Percentiles rank a stretch among this genome's conserved stretches.
Evolutionary conservation across 1,140 invertebrate genomes (phyloP).

Genomic region (Scaptodrosophila lebanonensis): DNA sequence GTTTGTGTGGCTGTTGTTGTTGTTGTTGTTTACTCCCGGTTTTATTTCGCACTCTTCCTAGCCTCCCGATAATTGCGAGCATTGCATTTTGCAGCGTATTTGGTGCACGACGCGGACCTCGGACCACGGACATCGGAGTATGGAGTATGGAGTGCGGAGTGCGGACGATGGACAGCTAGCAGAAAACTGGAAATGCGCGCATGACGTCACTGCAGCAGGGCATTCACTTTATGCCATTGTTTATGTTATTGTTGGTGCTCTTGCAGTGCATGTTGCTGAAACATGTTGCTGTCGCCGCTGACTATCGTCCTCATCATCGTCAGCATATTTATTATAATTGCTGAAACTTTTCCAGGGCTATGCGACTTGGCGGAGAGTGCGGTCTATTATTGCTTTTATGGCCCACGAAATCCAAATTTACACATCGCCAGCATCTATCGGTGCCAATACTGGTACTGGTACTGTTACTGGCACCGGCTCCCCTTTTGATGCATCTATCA

Average conservation of each 20-base stretch:
- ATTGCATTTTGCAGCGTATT: constrained; percentile 1
- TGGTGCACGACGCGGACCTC: no score
- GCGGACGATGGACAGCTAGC: constrained; percentile 28
- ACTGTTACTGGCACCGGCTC: no score
- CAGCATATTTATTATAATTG: no score
- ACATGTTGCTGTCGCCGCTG: constrained; percentile 58
- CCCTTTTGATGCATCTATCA: no score
- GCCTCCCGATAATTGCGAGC: constrained; percentile 28
- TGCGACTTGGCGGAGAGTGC: no score
- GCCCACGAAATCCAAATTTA: constrained; percentile 71
- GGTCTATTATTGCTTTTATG: constrained; percentile 63
- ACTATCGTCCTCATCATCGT: no score
- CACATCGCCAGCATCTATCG: constrained; percentile 52
- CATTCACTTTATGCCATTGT: constrained; percentile 53
- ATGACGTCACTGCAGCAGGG: constrained; percentile 57
- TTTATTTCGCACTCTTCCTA: constrained; percentile 3
- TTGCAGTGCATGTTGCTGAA: constrained; percentile 22
- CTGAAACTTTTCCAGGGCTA: no score
- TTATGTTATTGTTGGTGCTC: not conserved
- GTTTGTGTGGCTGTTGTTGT: no score
- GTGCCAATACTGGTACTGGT: no score
- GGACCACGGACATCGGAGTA: no score
- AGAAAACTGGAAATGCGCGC: constrained; percentile 36
- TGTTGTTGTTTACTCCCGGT: no score
- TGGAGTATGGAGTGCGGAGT: not conserved